A percentile compares a stretch with the other conserved stretches of the same genome.
phyloP scores from a whole-genome alignment of 2,888 invertebrate species.

The Zhuqinia jingwanae region DNA sequence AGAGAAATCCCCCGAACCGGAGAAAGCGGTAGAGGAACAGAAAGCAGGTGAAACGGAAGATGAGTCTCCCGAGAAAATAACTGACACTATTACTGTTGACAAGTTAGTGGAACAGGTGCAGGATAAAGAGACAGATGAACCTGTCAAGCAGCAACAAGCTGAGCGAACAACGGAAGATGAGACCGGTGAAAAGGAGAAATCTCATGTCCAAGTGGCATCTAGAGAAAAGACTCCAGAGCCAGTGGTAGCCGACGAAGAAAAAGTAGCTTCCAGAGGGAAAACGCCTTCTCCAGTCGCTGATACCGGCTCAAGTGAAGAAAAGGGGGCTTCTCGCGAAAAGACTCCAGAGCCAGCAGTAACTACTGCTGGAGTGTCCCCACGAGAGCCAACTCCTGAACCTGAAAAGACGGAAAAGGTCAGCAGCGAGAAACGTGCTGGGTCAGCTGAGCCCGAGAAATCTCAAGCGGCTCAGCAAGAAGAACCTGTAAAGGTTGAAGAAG shows the following conservation, averaged over 20 bases:
- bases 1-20: slow-evolving; percentile 46
- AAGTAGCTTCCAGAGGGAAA: slow-evolving; percentile 37
- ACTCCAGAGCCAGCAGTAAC: slow-evolving; percentile 27
- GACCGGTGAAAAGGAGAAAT: not conserved
- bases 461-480: too few species aligned
- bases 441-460: slow-evolving; percentile 4
- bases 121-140: slow-evolving; percentile 27
- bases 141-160: slow-evolving; percentile 30
- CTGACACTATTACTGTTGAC: not conserved
- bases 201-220: slow-evolving; percentile 1
- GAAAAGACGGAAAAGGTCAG: slow-evolving; percentile 33
- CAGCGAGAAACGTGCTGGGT: slow-evolving; percentile 17
- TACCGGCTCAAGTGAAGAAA: not conserved
- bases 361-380: slow-evolving; percentile 13
- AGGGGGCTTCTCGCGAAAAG: slow-evolving; percentile 41
- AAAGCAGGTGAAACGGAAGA: not conserved
- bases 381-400: slow-evolving; percentile 33
- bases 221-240: slow-evolving; percentile 32
- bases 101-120: slow-evolving; percentile 30
- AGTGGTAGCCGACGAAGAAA: not conserved
- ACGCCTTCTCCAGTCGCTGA: not conserved
- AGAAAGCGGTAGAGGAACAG: slow-evolving; percentile 2
- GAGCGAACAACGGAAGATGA: not conserved
- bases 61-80: not conserved
- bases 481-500: not conserved